Evolutionary conservation across 2,113 vertebrate genomes (phyloP).

Genomic region (Isurus oxyrinchus): DNA sequence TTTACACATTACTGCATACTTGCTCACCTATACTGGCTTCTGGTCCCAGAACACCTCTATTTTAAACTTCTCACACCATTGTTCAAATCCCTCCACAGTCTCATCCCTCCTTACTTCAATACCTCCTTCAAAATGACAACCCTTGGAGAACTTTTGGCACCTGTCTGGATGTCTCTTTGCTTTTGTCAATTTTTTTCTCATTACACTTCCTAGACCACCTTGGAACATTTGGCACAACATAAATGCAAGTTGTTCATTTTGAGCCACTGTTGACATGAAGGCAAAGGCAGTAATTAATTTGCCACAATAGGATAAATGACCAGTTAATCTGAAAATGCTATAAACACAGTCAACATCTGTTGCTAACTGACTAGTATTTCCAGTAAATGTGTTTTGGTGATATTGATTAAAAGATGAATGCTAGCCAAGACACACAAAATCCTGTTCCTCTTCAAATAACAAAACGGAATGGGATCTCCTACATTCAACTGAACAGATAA

Average conservation of each 20-base stretch:
- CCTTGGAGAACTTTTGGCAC: too few species aligned
- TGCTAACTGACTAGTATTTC: neutral
- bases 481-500: neutral
- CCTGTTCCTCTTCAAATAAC: neutral
- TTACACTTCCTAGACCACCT: neutral
- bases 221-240: neutral
- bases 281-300: neutral
- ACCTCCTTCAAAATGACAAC: neutral
- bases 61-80: neutral
- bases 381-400: neutral
- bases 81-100: neutral
- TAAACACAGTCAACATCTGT: neutral
- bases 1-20: neutral
- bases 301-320: neutral
- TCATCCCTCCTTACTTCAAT: neutral
- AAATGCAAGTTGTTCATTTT: neutral
- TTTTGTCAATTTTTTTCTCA: neutral
- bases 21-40: neutral
- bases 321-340: neutral
- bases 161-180: neutral
- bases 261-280: neutral
- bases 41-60: neutral
- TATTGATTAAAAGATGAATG: neutral
- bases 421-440: neutral
- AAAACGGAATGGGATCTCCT: neutral